phyloP scores from a whole-genome alignment of 2,113 vertebrate species.

The Philantomba maxwellii region DNA sequence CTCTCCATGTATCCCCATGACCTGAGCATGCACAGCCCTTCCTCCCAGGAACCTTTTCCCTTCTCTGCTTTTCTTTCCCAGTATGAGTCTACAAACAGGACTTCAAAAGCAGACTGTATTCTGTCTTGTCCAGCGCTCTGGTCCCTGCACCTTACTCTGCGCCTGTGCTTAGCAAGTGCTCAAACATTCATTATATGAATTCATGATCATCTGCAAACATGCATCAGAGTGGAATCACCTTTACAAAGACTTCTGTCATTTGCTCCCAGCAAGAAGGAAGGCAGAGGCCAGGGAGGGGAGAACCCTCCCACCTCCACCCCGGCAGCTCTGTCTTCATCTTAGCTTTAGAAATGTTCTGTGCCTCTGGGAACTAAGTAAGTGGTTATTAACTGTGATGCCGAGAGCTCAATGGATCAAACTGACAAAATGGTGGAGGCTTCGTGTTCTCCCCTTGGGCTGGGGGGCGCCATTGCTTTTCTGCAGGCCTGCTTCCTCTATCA shows the following conservation, averaged over 20 bases:
- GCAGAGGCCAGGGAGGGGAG: not conserved
- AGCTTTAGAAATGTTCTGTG: not conserved
- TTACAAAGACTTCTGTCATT: not conserved
- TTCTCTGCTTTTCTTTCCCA: constrained; percentile 12
- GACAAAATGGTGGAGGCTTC: not conserved
- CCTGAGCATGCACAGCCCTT: not conserved
- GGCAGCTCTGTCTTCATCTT: not conserved
- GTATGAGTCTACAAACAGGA: not conserved
- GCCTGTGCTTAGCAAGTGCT: not conserved
- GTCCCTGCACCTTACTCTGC: not conserved
- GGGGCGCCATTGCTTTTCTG: not conserved
- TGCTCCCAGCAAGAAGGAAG: not conserved
- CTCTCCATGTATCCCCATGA: constrained; percentile 8
- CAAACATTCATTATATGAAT: not conserved
- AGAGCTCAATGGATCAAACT: not conserved
- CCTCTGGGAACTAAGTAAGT: not conserved
- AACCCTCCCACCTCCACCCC: not conserved
- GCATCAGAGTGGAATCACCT: not conserved
- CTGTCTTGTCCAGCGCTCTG: not conserved
- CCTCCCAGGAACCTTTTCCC: not conserved
- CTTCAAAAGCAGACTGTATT: not conserved
- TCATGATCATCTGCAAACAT: not conserved
- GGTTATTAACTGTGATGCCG: not conserved
- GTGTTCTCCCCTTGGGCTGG: not conserved
- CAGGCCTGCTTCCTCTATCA: not conserved